A percentile compares a stretch with the other conserved stretches of the same genome.
Conservation (phyloP, 2,888 invertebrate genomes). For the Lasius fuliginosus region DNA sequence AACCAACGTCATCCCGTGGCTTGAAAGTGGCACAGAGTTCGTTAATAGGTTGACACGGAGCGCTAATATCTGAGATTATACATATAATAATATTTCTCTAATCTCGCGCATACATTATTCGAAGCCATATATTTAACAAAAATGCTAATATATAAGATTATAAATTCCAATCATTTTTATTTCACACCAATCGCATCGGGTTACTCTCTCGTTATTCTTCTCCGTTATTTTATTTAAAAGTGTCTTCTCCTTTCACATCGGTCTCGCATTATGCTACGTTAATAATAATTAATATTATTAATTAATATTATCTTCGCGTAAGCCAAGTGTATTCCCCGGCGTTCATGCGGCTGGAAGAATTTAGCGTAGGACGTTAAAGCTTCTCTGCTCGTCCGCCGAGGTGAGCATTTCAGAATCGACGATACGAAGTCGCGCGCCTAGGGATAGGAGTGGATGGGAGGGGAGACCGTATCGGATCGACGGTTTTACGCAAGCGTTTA, state of each 20-base stretch:
- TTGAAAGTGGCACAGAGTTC: not conserved
- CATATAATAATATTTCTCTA: not conserved
- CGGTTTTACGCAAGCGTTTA: slow-evolving; percentile 68
- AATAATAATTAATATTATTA: slow-evolving; percentile 17
- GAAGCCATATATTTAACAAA: not conserved
- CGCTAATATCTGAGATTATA: not conserved
- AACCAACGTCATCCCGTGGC: slow-evolving; percentile 25
- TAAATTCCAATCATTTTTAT: too few species aligned
- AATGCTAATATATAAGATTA: not conserved
- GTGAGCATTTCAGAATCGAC: slow-evolving; percentile 60
- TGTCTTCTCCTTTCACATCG: not conserved
- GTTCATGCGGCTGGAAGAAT: slow-evolving; percentile 17
- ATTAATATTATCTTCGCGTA: slow-evolving; percentile 9
- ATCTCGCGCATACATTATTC: not conserved
- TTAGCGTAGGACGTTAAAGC: slow-evolving; percentile 44
- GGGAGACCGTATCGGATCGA: slow-evolving; percentile 35
- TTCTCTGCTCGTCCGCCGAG: slow-evolving; percentile 34
- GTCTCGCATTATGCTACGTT: not conserved
- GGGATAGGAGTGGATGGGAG: slow-evolving; percentile 18
- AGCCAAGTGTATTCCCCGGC: slow-evolving; percentile 26
- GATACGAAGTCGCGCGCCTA: slow-evolving; percentile 33
- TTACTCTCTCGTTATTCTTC: not conserved
- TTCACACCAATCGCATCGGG: too few species aligned
- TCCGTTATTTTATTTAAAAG: not conserved
- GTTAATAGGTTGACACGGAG: slow-evolving; percentile 19